Conservation (phyloP, 2,113 vertebrate species). For the Microtus montanus region DNA sequence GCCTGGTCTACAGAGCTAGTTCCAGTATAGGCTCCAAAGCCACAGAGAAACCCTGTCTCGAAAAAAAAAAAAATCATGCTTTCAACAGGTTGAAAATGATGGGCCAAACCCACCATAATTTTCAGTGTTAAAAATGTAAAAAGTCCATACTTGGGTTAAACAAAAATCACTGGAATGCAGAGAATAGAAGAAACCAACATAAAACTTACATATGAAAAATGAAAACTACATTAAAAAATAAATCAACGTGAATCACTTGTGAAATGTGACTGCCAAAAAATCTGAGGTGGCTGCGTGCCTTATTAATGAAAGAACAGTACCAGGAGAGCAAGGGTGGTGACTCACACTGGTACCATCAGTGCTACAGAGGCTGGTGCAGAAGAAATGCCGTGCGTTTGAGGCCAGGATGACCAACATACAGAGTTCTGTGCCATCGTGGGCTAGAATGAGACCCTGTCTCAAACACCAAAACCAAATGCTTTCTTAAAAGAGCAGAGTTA, state of each 20-base stretch:
- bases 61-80: background rate
- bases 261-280: slow-evolving; percentile 14
- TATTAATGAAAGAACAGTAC: background rate
- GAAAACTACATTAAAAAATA: slow-evolving; percentile 47
- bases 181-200: slow-evolving; percentile 29
- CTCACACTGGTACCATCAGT: background rate
- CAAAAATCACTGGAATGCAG: slow-evolving; percentile 14
- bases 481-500: background rate
- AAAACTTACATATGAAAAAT: background rate
- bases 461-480: background rate
- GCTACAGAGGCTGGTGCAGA: background rate
- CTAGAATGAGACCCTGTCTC: background rate
- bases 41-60: no score
- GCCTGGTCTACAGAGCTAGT: no score
- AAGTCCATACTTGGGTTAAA: background rate
- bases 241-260: slow-evolving; percentile 58
- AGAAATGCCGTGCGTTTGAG: background rate
- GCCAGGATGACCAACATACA: background rate
- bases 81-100: slow-evolving; percentile 31
- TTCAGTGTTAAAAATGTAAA: slow-evolving; percentile 46
- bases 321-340: background rate
- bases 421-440: background rate
- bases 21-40: no score
- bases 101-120: background rate
- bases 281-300: background rate